Percentiles rank a stretch among this genome's conserved stretches.
These are phyloP conservation scores for Semnornis frantzii DNA, from an alignment of 2,113 vertebrate genomes.

Conservation along the genomic window DNA sequence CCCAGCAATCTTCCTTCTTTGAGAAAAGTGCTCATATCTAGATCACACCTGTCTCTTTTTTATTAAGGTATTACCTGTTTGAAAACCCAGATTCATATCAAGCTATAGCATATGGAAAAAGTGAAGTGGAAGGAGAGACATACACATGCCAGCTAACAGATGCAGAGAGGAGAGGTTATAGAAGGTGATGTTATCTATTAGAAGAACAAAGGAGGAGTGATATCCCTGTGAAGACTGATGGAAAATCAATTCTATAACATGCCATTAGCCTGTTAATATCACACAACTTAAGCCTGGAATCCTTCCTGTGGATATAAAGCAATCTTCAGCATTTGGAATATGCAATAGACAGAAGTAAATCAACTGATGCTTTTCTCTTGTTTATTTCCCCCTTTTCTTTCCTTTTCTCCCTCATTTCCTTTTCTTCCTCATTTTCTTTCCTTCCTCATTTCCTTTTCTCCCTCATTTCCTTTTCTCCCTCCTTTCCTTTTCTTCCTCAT, in stretches of 20 bases:
- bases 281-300: slow-evolving; percentile 34
- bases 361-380: neutral
- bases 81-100: neutral
- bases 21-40: neutral
- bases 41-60: neutral
- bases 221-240: slow-evolving; percentile 12
- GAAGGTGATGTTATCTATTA: slow-evolving; percentile 37
- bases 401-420: neutral
- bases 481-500: too few relatives aligned
- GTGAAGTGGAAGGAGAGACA: neutral
- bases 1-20: neutral
- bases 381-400: too few relatives aligned
- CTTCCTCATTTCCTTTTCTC: neutral
- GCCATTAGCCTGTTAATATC: slow-evolving; percentile 42
- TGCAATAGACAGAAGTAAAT: neutral
- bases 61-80: neutral
- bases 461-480: neutral
- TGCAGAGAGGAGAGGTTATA: slow-evolving; percentile 2
- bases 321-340: slow-evolving; percentile 13
- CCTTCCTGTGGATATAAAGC: neutral
- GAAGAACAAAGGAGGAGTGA: slow-evolving; percentile 57
- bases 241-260: slow-evolving; percentile 56
- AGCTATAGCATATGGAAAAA: neutral
- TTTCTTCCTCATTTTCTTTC: neutral
- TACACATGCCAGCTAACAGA: neutral